Evolutionary conservation across 2,888 invertebrate species (phyloP).

Genomic region (Azorinus chamasolen): DNA sequence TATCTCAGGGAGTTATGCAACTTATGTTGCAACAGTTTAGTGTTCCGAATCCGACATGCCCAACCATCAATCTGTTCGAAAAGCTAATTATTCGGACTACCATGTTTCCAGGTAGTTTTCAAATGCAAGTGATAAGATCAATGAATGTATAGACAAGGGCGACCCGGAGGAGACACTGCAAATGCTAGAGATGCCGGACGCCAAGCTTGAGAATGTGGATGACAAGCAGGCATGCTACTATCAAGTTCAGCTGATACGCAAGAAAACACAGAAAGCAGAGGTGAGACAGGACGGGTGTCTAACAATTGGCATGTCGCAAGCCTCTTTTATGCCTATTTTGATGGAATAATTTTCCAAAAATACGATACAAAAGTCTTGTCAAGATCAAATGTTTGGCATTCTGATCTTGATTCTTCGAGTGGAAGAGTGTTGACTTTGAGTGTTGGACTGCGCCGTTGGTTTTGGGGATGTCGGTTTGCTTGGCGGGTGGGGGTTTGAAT

Average conservation of each 20-base stretch:
- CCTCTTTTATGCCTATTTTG: too few relatives aligned
- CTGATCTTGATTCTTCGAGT: too few relatives aligned
- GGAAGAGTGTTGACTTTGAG: too few relatives aligned
- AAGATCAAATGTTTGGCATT: too few relatives aligned
- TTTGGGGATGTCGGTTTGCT: too few relatives aligned
- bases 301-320: too few relatives aligned
- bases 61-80: conserved; percentile 60
- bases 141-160: conserved; percentile 89
- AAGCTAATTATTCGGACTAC: conserved; percentile 68
- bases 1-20: conserved; percentile 91
- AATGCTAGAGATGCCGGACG: conserved; percentile 88
- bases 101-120: conserved; percentile 59
- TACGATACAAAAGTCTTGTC: too few relatives aligned
- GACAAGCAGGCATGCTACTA: conserved; percentile 80
- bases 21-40: conserved; percentile 92
- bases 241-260: conserved; percentile 79
- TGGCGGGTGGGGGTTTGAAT: too few relatives aligned
- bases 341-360: too few relatives aligned
- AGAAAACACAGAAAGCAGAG: conserved; percentile 86
- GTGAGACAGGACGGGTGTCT: too few relatives aligned
- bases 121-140: conserved; percentile 89
- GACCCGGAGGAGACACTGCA: conserved; percentile 87
- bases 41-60: conserved; percentile 83
- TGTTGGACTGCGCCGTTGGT: too few relatives aligned
- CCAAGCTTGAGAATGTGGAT: conserved; percentile 87